Conservation (phyloP, 2,888 invertebrate species). For the Papilio elwesi region DNA sequence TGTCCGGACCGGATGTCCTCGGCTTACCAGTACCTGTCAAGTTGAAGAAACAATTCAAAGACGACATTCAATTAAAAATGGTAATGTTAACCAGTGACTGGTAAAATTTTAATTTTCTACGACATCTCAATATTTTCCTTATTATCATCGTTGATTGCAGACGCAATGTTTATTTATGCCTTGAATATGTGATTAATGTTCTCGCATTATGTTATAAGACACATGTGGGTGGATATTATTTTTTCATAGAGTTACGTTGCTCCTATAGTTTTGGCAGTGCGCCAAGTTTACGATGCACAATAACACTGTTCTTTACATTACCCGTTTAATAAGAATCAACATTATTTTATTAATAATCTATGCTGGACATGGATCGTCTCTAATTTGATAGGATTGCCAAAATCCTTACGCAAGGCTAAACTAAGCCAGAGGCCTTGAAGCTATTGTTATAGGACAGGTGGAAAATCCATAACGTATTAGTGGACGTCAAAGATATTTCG, state of each 20-base stretch:
- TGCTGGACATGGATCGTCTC: neutral
- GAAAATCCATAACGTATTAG: neutral
- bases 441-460: neutral
- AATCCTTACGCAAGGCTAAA: constrained; percentile 14
- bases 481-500: too few relatives aligned
- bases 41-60: neutral
- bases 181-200: constrained; percentile 47
- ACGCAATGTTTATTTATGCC: constrained; percentile 41
- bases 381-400: neutral
- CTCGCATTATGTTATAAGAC: constrained; percentile 46
- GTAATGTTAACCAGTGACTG: neutral
- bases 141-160: neutral
- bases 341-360: neutral
- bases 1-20: too few relatives aligned
- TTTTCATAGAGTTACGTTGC: constrained; percentile 52
- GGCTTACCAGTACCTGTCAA: too few relatives aligned
- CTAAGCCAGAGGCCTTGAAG: neutral
- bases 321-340: constrained; percentile 12
- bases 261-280: constrained; percentile 47
- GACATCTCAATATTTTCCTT: neutral
- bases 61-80: neutral
- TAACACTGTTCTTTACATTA: constrained; percentile 20
- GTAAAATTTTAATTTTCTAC: constrained; percentile 1
- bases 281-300: constrained; percentile 46
- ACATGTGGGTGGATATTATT: constrained; percentile 47